Percentiles rank a stretch among this genome's conserved stretches.
Conservation (phyloP, 1,140 invertebrate species). For the Nomia melanderi region DNA sequence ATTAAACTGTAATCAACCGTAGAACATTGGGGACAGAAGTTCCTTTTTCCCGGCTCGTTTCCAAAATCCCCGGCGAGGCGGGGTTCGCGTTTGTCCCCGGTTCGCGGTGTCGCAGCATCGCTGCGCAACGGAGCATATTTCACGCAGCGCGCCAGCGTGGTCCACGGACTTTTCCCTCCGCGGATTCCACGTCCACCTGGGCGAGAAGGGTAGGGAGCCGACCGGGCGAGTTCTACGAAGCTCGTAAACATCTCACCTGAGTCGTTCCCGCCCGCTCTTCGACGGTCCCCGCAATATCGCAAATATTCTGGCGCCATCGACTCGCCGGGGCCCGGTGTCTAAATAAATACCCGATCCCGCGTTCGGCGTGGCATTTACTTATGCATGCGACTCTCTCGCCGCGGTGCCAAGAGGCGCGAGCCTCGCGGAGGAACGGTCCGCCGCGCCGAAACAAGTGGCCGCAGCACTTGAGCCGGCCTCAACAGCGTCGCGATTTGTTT, state of each 20-base stretch:
- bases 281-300: slow-evolving; percentile 36
- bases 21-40: neutral
- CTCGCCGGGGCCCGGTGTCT: slow-evolving; percentile 5
- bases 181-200: neutral
- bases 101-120: no score
- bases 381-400: slow-evolving; percentile 39
- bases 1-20: neutral
- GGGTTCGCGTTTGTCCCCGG: no score
- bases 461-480: neutral
- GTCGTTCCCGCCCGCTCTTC: slow-evolving; percentile 18
- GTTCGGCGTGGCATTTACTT: slow-evolving; percentile 28
- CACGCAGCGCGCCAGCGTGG: neutral
- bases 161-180: neutral
- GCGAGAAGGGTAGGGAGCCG: neutral
- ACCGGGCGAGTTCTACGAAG: neutral
- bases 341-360: slow-evolving; percentile 37
- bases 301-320: slow-evolving; percentile 45
- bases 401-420: neutral
- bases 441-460: slow-evolving; percentile 22
- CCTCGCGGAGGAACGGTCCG: neutral
- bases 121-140: neutral
- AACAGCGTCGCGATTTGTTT: slow-evolving; percentile 32
- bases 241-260: slow-evolving; percentile 34
- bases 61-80: neutral
- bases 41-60: neutral